phyloP scores from a whole-genome alignment of 2,888 invertebrate species.

The Perizoma flavofasciatum region DNA sequence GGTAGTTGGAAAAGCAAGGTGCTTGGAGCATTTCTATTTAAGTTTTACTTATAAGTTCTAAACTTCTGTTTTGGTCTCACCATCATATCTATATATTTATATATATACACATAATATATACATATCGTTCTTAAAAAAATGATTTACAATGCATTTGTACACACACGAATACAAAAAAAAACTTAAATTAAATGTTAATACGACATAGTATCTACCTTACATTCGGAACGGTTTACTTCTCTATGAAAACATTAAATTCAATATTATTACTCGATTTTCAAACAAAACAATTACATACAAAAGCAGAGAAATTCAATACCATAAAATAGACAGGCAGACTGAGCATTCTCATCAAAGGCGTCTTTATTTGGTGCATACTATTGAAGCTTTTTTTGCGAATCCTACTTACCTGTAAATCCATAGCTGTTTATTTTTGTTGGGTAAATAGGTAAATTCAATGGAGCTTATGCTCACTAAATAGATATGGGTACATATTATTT shows the following conservation, averaged over 20 bases:
- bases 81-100: too few species aligned
- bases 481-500: too few species aligned
- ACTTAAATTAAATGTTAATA: too few species aligned
- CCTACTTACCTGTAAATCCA: slow-evolving; percentile 27
- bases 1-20: too few species aligned
- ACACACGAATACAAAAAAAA: too few species aligned
- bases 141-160: too few species aligned
- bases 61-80: too few species aligned
- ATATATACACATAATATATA: too few species aligned
- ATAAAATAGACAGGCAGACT: slow-evolving; percentile 7
- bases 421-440: slow-evolving; percentile 22
- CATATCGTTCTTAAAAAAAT: too few species aligned
- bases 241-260: slow-evolving; percentile 4
- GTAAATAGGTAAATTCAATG: slow-evolving; percentile 18
- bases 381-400: slow-evolving; percentile 36
- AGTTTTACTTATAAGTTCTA: too few species aligned
- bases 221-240: neutral
- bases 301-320: slow-evolving; percentile 37
- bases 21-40: too few species aligned
- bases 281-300: slow-evolving; percentile 26
- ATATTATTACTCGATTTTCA: slow-evolving; percentile 11
- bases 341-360: slow-evolving; percentile 26
- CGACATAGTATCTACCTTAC: too few species aligned
- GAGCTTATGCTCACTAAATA: slow-evolving; percentile 6
- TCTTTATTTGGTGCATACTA: slow-evolving; percentile 26